Evolutionary conservation across 2,888 invertebrate species (phyloP).

Genomic region (Mystacides longicornis): DNA sequence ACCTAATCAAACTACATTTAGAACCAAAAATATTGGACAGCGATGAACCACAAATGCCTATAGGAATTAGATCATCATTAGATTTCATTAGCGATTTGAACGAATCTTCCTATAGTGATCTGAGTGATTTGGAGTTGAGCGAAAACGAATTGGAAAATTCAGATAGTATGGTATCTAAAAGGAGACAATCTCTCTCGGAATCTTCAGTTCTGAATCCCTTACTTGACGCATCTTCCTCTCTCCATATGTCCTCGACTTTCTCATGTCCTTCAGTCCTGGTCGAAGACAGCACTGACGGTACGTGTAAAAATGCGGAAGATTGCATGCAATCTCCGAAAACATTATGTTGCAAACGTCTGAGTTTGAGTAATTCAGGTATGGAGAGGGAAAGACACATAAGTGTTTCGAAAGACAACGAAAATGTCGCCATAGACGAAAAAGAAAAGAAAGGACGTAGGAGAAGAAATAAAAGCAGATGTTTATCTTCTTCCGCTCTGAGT

Average conservation of each 20-base stretch:
- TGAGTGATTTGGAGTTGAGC: slow-evolving; percentile 57
- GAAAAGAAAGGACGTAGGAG: slow-evolving; percentile 11
- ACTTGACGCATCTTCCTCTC: slow-evolving; percentile 23
- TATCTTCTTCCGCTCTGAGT: slow-evolving; percentile 35
- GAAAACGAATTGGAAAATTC: slow-evolving; percentile 55
- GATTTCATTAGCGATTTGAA: slow-evolving; percentile 56
- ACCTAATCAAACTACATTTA: slow-evolving; percentile 75
- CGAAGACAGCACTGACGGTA: slow-evolving; percentile 5
- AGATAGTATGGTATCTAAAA: slow-evolving; percentile 46
- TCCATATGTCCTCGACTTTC: slow-evolving; percentile 13
- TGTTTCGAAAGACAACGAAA: slow-evolving; percentile 8
- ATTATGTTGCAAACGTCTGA: slow-evolving; percentile 13
- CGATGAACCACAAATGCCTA: slow-evolving; percentile 37
- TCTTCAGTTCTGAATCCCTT: slow-evolving; percentile 35
- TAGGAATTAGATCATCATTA: slow-evolving; percentile 49
- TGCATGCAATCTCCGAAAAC: background rate
- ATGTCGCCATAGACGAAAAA: slow-evolving; percentile 7
- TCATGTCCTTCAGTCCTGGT: slow-evolving; percentile 22
- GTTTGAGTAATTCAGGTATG: slow-evolving; percentile 10
- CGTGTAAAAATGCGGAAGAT: background rate
- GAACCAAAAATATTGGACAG: slow-evolving; percentile 52
- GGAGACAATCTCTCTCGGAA: slow-evolving; percentile 30
- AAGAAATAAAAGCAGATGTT: slow-evolving; percentile 16
- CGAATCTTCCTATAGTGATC: slow-evolving; percentile 56
- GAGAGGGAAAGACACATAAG: slow-evolving; percentile 10